These are phyloP conservation scores for Drosophila trichaetosa DNA, from an alignment of 2,888 invertebrate species.

Conservation along the genomic window DNA sequence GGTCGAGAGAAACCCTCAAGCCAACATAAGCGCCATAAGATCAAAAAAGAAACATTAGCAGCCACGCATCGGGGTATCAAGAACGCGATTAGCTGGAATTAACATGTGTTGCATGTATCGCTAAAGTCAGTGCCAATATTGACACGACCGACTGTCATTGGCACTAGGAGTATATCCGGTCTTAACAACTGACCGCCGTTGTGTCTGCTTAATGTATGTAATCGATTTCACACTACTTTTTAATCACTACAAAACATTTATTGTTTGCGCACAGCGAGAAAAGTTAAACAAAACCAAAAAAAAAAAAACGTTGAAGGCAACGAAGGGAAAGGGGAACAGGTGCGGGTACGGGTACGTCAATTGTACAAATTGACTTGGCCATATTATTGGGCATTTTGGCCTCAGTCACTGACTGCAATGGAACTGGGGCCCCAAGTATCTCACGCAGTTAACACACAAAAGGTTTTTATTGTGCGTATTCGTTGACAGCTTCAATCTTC, in stretches of 20 bases:
- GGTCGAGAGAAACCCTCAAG: not conserved
- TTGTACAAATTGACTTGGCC: conserved; percentile 75
- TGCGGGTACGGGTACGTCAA: conserved; percentile 5
- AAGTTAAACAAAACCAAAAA: conserved; percentile 61
- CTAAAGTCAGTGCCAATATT: conserved; percentile 54
- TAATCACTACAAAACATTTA: conserved; percentile 76
- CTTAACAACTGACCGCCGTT: conserved; percentile 46
- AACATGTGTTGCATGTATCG: conserved; percentile 64
- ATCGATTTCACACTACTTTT: conserved; percentile 79
- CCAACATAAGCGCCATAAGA: conserved; percentile 12
- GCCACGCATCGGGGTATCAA: conserved; percentile 11
- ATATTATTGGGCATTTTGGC: conserved; percentile 70
- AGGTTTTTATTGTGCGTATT: conserved; percentile 74
- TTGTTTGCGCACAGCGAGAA: conserved; percentile 75
- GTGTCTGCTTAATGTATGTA: conserved; percentile 66
- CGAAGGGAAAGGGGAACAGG: conserved; percentile 3
- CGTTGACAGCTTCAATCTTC: conserved; percentile 75
- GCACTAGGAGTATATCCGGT: conserved; percentile 58
- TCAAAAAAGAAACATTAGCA: conserved; percentile 17
- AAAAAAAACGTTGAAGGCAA: not conserved
- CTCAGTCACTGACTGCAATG: conserved; percentile 36
- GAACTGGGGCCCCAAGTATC: conserved; percentile 51
- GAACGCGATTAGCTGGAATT: conserved; percentile 69
- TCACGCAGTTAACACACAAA: conserved; percentile 67
- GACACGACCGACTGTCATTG: conserved; percentile 34